A percentile compares a stretch with the other conserved stretches of the same genome.
These are phyloP conservation scores for Rhinopithecus roxellana DNA, from an alignment of 2,113 vertebrate species.

Conservation along the genomic window DNA sequence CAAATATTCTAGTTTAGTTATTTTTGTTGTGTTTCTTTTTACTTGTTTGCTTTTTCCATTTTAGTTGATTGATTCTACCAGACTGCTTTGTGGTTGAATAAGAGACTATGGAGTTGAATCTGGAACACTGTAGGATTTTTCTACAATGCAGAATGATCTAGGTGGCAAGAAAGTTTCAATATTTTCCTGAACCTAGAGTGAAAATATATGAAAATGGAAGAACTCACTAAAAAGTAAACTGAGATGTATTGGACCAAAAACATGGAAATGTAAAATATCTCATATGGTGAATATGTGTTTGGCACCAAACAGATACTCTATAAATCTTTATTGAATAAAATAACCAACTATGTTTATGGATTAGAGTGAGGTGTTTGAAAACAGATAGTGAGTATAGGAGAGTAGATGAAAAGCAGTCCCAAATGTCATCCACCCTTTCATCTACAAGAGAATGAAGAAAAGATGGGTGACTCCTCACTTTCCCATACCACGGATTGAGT, in stretches of 20 bases:
- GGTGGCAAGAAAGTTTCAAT: neutral
- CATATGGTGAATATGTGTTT: neutral
- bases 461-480: rapidly evolving
- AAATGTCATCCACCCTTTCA: neutral
- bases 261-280: neutral
- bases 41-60: neutral
- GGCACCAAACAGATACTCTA: neutral
- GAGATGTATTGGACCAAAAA: neutral
- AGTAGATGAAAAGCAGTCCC: neutral
- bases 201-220: neutral
- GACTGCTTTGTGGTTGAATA: neutral
- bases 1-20: neutral
- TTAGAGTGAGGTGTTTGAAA: neutral
- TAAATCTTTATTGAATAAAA: slow-evolving; percentile 22
- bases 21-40: neutral
- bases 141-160: neutral
- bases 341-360: neutral
- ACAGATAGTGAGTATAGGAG: neutral
- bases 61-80: neutral
- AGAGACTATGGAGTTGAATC: neutral
- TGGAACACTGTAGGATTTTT: neutral
- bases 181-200: neutral
- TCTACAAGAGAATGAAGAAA: neutral
- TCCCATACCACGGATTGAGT: neutral
- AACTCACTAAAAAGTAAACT: neutral